Percentiles rank a stretch among this genome's conserved stretches.
These are phyloP conservation scores for Microchirus variegatus DNA, from an alignment of 2,797 vertebrate genomes.

Conservation along the genomic window DNA sequence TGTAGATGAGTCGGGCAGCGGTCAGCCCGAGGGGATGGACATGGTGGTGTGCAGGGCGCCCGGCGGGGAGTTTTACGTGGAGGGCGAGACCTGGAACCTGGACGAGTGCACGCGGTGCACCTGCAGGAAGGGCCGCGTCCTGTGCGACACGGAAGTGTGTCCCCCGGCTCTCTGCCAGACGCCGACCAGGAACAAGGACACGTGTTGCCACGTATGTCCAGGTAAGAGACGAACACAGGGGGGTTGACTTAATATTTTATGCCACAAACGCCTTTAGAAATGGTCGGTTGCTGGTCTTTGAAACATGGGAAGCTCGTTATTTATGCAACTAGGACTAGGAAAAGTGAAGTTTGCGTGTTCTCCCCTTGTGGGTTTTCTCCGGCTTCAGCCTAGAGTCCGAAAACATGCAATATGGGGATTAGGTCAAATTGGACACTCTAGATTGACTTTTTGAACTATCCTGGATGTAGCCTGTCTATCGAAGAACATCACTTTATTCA, in stretches of 20 bases:
- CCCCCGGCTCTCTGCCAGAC: conserved; percentile 83
- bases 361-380: too few relatives aligned
- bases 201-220: conserved; percentile 82
- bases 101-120: conserved; percentile 85
- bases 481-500: too few relatives aligned
- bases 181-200: conserved; percentile 77
- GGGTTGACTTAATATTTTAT: not conserved
- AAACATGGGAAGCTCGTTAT: too few relatives aligned
- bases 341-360: too few relatives aligned
- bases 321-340: too few relatives aligned
- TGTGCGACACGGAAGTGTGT: conserved; percentile 85
- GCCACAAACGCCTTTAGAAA: not conserved
- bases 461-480: too few relatives aligned
- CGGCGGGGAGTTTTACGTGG: conserved; percentile 83
- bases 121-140: conserved; percentile 83
- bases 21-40: conserved; percentile 81
- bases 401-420: too few relatives aligned
- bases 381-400: too few relatives aligned
- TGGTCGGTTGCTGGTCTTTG: too few relatives aligned
- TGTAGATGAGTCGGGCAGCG: conserved; percentile 85
- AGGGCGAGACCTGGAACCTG: conserved; percentile 87
- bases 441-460: too few relatives aligned
- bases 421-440: too few relatives aligned
- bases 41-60: conserved; percentile 84
- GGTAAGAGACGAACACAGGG: conserved; percentile 63